Conservation (phyloP, 2,888 invertebrate genomes). For the Archaeoteleia sp. region DNA sequence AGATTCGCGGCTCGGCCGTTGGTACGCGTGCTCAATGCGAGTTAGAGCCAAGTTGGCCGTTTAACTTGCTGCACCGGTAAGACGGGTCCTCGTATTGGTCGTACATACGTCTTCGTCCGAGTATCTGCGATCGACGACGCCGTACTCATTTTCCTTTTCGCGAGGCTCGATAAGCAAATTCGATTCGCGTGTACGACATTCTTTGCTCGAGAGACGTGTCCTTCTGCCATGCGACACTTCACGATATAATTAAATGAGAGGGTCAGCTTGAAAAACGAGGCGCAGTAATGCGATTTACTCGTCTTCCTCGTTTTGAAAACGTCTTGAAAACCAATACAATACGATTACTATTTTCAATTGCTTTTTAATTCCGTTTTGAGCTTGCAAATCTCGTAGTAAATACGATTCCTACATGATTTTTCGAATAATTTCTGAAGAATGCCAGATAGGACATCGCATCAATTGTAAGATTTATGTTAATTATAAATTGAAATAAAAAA, state of each 20-base stretch:
- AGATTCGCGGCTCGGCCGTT: conserved; percentile 50
- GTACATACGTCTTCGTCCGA: conserved; percentile 56
- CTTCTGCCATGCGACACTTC: conserved; percentile 30
- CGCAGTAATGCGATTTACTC: conserved; percentile 13
- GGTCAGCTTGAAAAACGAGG: conserved; percentile 20
- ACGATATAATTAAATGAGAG: conserved; percentile 30
- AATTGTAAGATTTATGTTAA: no score
- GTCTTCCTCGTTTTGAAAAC: no score
- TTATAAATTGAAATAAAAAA: no score
- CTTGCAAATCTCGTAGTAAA: no score
- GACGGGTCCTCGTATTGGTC: conserved; percentile 58
- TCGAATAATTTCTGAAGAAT: no score
- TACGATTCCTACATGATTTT: no score
- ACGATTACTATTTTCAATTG: no score
- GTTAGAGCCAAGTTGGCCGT: conserved; percentile 54
- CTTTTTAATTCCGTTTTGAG: no score
- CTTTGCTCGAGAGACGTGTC: conserved; percentile 22
- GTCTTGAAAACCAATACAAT: no score
- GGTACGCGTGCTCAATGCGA: conserved; percentile 33
- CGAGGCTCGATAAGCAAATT: conserved; percentile 52
- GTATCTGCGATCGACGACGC: conserved; percentile 56
- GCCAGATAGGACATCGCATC: no score
- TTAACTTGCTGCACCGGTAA: conserved; percentile 63
- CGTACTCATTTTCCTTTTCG: conserved; percentile 47
- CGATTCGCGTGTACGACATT: conserved; percentile 50